A percentile compares a stretch with the other conserved stretches of the same genome.
phyloP scores from a whole-genome alignment of 1,140 invertebrate genomes.

The Batillaria attramentaria region DNA sequence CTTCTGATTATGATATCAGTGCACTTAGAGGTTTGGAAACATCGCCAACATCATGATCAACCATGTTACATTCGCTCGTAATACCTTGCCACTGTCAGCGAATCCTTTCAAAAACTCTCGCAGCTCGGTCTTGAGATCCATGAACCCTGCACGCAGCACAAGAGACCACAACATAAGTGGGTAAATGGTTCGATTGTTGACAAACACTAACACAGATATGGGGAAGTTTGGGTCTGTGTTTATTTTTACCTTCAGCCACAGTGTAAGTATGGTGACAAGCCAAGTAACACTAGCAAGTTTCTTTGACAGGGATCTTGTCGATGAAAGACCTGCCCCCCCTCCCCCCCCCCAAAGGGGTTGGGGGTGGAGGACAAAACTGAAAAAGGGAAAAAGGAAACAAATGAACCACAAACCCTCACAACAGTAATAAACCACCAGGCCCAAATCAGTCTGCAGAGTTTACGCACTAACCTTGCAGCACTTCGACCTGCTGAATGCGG shows the following conservation, averaged over 20 bases:
- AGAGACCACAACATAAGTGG: background rate
- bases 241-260: background rate
- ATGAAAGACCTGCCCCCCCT: too few species aligned
- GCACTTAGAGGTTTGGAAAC: too few species aligned
- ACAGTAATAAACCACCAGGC: background rate
- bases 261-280: background rate
- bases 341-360: too few species aligned
- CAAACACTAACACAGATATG: background rate
- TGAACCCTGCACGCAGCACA: slow-evolving; percentile 79
- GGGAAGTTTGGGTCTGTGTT: background rate
- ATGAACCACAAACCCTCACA: background rate
- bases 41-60: background rate
- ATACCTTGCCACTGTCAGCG: slow-evolving; percentile 77
- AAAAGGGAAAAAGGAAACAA: too few species aligned
- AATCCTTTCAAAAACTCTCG: slow-evolving; percentile 90
- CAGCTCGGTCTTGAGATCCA: slow-evolving; percentile 88
- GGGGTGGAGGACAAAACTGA: too few species aligned
- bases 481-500: slow-evolving; percentile 64
- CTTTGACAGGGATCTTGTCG: too few species aligned
- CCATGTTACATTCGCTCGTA: background rate
- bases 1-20: too few species aligned
- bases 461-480: slow-evolving; percentile 56
- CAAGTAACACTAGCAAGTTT: too few species aligned
- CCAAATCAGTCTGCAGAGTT: background rate
- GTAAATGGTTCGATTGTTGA: background rate